These are phyloP conservation scores for Troides oblongomaculatus DNA, from an alignment of 2,888 invertebrate species.

Conservation along the genomic window DNA sequence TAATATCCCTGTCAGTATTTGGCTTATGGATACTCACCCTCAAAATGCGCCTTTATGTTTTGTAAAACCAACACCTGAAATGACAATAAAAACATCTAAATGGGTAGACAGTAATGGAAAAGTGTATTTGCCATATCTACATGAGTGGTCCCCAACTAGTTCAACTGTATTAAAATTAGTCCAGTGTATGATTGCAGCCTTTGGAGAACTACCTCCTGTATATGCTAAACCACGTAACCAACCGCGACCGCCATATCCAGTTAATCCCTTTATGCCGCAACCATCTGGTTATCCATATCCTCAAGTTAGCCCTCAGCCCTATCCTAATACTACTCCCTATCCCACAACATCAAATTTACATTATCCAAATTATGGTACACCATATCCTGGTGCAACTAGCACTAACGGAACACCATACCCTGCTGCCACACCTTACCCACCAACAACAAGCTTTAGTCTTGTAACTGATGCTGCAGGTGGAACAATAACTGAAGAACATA, in stretches of 20 bases:
- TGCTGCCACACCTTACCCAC: conserved; percentile 51
- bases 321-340: conserved; percentile 64
- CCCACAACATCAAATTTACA: conserved; percentile 68
- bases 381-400: conserved; percentile 59
- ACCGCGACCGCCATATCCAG: conserved; percentile 81
- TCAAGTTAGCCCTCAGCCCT: conserved; percentile 51
- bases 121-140: conserved; percentile 97
- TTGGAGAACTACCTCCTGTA: conserved; percentile 97
- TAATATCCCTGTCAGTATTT: conserved; percentile 97
- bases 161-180: conserved; percentile 94
- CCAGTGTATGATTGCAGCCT: conserved; percentile 93
- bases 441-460: conserved; percentile 47
- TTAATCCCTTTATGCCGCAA: conserved; percentile 68
- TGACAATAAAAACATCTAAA: conserved; percentile 96
- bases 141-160: conserved; percentile 91
- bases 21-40: conserved; percentile 98
- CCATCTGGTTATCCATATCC: conserved; percentile 71
- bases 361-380: conserved; percentile 75
- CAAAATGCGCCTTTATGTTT: conserved; percentile 96
- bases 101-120: conserved; percentile 97
- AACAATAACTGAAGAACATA: conserved; percentile 97
- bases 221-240: conserved; percentile 85
- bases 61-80: conserved; percentile 95
- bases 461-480: conserved; percentile 79
- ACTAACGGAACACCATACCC: conserved; percentile 53